Base-by-base conservation (phyloP, 2,797 vertebrate genomes). In the Cryptoprocta ferox region DNA sequence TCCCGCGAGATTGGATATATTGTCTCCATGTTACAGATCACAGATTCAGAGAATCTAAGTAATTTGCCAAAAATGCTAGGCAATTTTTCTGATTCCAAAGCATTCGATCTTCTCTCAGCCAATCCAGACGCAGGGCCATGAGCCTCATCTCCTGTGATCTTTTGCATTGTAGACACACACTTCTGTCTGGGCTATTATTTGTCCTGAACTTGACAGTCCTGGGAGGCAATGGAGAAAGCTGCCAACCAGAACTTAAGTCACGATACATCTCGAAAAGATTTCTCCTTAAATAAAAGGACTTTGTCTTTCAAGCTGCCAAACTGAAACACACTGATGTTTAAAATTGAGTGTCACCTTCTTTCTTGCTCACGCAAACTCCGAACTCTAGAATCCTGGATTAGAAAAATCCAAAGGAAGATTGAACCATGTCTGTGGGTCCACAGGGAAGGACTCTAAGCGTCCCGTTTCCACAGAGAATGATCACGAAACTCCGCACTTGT, bases 361-460 rank as follows among this genome's bases (percentile, higher is more conserved):
- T n/a, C 12, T 13, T 35, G 5, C 48, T 78, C 16, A 21, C 19
- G 6, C 11, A 9, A 53, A 89, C 15, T 13, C 26, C 9, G 5
- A 53, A 85, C 15, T 13, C 26, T 30, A 63, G 13, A 14, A 35
- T n/a, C 14, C 37, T 18, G 24, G 19, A 28, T 78, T 35, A 48
- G 16, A 10, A 80, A 39, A 65, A 30, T 16, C 6, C 12, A 48
- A 8, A 42, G 24, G 48, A 50, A n/a, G 1, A 48, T 26, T 26
- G 24, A 4, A 5, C 3, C 19, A 39, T 28, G 10, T 10, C 56
- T 9, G 4, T 6, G 50, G 16, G 18, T 48, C 94, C 87, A 42
- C 53, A 92, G 73, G 81, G 82, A 19, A 1, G 82, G 32, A 90
- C 73, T 93, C 85, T 50, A 78, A 76, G 97, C 8, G 26, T n/a